Evolutionary conservation across 2,113 vertebrate genomes (phyloP).

Genomic region (Smithornis capensis): DNA sequence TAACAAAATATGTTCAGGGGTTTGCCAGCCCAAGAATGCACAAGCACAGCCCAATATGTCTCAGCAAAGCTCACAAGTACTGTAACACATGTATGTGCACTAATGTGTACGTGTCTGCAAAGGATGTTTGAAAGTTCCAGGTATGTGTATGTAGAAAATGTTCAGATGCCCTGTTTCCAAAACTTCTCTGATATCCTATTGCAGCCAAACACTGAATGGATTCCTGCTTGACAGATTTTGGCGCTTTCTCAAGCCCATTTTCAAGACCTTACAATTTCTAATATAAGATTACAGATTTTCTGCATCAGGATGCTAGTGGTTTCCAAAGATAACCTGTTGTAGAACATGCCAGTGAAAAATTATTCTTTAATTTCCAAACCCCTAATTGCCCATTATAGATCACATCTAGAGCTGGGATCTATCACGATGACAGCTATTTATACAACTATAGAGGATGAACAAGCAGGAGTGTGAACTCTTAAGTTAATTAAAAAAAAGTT

Average conservation of each 20-base stretch:
- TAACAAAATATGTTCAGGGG: background rate
- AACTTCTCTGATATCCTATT: background rate
- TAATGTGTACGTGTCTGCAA: background rate
- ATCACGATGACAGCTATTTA: background rate
- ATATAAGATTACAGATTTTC: background rate
- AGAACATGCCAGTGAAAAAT: background rate
- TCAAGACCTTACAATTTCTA: background rate
- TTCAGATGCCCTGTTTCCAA: background rate
- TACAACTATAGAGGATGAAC: background rate
- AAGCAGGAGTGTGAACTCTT: background rate
- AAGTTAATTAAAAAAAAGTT: background rate
- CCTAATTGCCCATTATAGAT: background rate
- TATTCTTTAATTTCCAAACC: background rate
- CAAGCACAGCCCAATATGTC: background rate
- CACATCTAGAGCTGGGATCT: background rate
- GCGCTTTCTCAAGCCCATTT: background rate
- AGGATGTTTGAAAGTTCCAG: background rate
- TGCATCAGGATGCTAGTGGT: background rate
- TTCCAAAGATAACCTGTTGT: background rate
- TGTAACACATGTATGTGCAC: accelerated
- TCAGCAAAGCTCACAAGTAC: background rate
- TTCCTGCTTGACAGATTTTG: background rate
- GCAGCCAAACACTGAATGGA: background rate
- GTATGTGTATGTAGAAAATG: background rate
- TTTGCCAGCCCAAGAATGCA: background rate